A percentile compares a stretch with the other conserved stretches of the same genome.
Evolutionary conservation across 1,140 invertebrate species (phyloP).

Genomic region (Atta cephalotes): DNA sequence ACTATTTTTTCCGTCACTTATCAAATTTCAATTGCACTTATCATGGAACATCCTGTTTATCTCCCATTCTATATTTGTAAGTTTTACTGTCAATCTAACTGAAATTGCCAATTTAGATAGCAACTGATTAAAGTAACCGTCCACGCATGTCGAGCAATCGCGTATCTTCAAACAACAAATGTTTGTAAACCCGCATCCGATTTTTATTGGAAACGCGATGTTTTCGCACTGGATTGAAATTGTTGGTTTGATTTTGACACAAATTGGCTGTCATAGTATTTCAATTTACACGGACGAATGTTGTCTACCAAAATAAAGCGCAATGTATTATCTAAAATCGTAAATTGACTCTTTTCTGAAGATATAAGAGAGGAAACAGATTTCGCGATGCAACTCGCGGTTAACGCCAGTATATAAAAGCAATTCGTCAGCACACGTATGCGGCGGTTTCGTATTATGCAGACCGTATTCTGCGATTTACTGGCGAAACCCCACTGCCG

Average conservation of each 20-base stretch:
- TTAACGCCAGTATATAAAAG: conserved; percentile 53
- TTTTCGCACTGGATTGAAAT: conserved; percentile 14
- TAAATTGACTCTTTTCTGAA: conserved; percentile 23
- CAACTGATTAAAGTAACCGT: conserved; percentile 27
- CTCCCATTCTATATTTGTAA: conserved; percentile 18
- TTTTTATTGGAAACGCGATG: conserved; percentile 34
- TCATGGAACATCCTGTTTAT: neutral
- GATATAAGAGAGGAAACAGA: conserved; percentile 46
- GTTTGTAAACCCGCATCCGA: conserved; percentile 25
- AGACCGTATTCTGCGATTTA: conserved; percentile 70
- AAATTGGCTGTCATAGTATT: conserved; percentile 7
- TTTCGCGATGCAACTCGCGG: neutral
- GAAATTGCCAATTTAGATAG: conserved; percentile 46
- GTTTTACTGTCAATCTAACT: conserved; percentile 18
- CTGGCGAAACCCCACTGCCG: conserved; percentile 27
- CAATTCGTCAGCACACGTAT: conserved; percentile 46
- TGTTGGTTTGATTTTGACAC: neutral
- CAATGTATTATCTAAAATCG: conserved; percentile 36
- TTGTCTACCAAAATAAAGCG: neutral
- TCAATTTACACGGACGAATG: conserved; percentile 23
- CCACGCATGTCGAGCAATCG: neutral
- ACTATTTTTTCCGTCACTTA: neutral
- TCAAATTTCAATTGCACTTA: neutral
- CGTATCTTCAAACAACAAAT: conserved; percentile 36
- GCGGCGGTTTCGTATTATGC: conserved; percentile 70